These are phyloP conservation scores for Aurelia sp. DNA, from an alignment of 30 jellyfish, hydroid and myxozoan species.

Conservation along the genomic window DNA sequence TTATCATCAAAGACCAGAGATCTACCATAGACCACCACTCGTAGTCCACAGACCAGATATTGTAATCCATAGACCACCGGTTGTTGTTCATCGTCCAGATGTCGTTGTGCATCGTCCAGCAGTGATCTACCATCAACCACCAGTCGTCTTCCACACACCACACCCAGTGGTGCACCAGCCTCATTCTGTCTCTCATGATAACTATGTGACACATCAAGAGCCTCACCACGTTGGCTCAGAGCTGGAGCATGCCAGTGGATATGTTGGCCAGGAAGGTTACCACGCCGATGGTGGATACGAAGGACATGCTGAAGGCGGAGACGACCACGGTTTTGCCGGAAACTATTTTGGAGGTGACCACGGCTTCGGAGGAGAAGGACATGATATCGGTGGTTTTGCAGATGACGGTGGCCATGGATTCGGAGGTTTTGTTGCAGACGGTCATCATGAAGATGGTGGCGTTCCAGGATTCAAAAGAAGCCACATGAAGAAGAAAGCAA, in stretches of 20 bases:
- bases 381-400: conserved; percentile 23
- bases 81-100: conserved; percentile 90
- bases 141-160: conserved; percentile 91
- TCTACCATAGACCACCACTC: conserved; percentile 87
- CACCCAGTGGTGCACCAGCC: conserved; percentile 89
- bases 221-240: conserved; percentile 85
- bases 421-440: conserved; percentile 23
- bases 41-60: conserved; percentile 89
- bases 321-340: conserved; percentile 26
- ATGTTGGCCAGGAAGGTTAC: conserved; percentile 63
- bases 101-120: conserved; percentile 92
- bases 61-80: conserved; percentile 88
- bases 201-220: conserved; percentile 77
- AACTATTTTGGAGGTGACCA: conserved; percentile 23
- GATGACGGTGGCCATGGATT: conserved; percentile 41
- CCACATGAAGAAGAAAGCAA: conserved; percentile 18
- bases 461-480: conserved; percentile 29
- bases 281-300: conserved; percentile 35
- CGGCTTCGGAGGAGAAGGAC: conserved; percentile 46
- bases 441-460: conserved; percentile 21
- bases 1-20: conserved; percentile 87
- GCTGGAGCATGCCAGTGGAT: conserved; percentile 74
- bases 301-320: conserved; percentile 19
- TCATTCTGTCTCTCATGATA: conserved; percentile 79
- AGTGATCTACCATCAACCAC: conserved; percentile 89